Conservation (phyloP, 2,113 vertebrate genomes). For the Periophthalmus modestus region DNA sequence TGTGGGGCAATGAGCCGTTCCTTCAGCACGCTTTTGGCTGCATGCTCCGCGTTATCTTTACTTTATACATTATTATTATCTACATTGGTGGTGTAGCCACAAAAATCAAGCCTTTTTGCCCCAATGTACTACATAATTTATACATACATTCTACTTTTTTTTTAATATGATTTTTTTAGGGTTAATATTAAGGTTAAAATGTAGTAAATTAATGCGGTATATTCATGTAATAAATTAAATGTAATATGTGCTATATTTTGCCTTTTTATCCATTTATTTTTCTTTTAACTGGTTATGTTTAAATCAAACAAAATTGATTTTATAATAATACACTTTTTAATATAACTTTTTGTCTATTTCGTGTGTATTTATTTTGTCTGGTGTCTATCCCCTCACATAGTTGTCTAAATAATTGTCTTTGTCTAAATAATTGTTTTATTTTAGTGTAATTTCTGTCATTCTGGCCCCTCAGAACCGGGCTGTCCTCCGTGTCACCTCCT, state of each 20-base stretch:
- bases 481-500: conserved; percentile 70
- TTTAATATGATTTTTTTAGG: neutral
- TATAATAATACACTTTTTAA: neutral
- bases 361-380: no score
- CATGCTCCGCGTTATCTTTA: neutral
- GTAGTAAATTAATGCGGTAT: neutral
- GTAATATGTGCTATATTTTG: neutral
- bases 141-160: neutral
- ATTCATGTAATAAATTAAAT: neutral
- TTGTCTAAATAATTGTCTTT: neutral
- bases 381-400: neutral
- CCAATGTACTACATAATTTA: neutral
- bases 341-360: no score
- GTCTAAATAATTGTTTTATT: neutral
- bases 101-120: neutral
- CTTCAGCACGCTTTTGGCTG: conserved; percentile 42
- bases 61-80: no score
- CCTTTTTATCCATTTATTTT: neutral
- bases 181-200: neutral
- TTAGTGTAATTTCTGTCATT: conserved; percentile 14
- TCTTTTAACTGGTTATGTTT: neutral
- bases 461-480: conserved; percentile 24
- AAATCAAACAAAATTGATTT: neutral
- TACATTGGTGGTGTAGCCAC: no score
- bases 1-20: conserved; percentile 68